These are phyloP conservation scores for Setipinna tenuifilis DNA, from an alignment of 2,797 vertebrate genomes.

Conservation along the genomic window DNA sequence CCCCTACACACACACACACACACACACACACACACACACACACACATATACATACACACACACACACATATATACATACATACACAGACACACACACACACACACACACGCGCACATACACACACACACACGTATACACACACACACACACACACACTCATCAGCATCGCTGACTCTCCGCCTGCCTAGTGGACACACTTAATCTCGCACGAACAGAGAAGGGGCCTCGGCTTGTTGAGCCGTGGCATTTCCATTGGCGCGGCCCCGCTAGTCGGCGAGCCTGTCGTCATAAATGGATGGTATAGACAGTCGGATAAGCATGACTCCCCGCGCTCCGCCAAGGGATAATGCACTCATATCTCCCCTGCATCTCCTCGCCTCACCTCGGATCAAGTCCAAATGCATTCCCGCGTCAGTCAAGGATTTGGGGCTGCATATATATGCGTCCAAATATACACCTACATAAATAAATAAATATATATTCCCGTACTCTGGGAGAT, in stretches of 20 bases:
- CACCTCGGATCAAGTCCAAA: conserved; percentile 53
- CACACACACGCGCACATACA: too few species aligned
- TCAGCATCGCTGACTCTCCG: neutral
- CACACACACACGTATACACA: too few species aligned
- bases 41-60: too few species aligned
- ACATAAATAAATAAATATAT: neutral
- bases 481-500: neutral
- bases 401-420: conserved; percentile 61
- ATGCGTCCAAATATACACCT: neutral
- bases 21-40: too few species aligned
- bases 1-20: too few species aligned
- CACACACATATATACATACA: too few species aligned
- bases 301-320: conserved; percentile 71
- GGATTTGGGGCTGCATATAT: conserved; percentile 49
- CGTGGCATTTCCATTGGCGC: conserved; percentile 69
- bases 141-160: neutral
- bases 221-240: neutral
- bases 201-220: neutral
- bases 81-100: too few species aligned
- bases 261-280: conserved; percentile 60
- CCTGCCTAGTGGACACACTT: conserved; percentile 10
- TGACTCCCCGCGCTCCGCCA: conserved; percentile 55
- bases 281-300: conserved; percentile 64
- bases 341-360: conserved; percentile 70
- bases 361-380: conserved; percentile 57